Percentiles rank a stretch among this genome's conserved stretches.
Conservation (phyloP, 2,888 invertebrate species). For the Charanyca ferruginea region DNA sequence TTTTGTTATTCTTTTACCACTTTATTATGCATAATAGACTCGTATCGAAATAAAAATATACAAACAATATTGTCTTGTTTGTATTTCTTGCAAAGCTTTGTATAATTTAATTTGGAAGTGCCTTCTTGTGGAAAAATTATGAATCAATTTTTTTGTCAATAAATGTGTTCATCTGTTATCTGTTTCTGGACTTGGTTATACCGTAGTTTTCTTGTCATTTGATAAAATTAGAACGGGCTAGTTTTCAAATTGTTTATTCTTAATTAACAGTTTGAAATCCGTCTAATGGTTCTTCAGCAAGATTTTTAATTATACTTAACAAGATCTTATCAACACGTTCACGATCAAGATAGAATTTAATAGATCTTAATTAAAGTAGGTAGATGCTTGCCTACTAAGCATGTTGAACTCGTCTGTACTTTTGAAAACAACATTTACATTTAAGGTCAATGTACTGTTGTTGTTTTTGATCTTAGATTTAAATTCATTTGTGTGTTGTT, state of each 20-base stretch:
- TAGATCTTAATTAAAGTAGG: slow-evolving; percentile 10
- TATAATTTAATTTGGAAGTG: background rate
- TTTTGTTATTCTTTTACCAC: background rate
- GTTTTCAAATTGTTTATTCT: background rate
- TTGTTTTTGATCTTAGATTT: slow-evolving; percentile 7
- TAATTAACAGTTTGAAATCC: slow-evolving; percentile 4
- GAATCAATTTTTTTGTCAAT: slow-evolving; percentile 1
- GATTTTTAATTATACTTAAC: background rate
- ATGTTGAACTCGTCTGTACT: slow-evolving; percentile 19
- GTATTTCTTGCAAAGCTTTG: background rate
- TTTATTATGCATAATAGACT: background rate
- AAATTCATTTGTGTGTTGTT: background rate
- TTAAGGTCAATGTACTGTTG: slow-evolving; percentile 11
- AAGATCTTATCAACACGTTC: slow-evolving; percentile 22
- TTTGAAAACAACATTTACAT: slow-evolving; percentile 19
- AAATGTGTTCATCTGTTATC: no score
- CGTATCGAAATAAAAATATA: slow-evolving; percentile 7
- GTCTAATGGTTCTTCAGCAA: slow-evolving; percentile 11
- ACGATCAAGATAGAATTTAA: slow-evolving; percentile 19
- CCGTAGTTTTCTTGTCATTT: no score
- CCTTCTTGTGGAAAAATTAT: slow-evolving; percentile 12
- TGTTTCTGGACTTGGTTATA: no score
- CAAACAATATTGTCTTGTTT: slow-evolving; percentile 18
- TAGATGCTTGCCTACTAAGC: slow-evolving; percentile 1
- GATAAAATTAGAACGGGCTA: no score